These are phyloP conservation scores for Parascotia fuliginaria DNA, from an alignment of 2,888 invertebrate species.

Conservation along the genomic window DNA sequence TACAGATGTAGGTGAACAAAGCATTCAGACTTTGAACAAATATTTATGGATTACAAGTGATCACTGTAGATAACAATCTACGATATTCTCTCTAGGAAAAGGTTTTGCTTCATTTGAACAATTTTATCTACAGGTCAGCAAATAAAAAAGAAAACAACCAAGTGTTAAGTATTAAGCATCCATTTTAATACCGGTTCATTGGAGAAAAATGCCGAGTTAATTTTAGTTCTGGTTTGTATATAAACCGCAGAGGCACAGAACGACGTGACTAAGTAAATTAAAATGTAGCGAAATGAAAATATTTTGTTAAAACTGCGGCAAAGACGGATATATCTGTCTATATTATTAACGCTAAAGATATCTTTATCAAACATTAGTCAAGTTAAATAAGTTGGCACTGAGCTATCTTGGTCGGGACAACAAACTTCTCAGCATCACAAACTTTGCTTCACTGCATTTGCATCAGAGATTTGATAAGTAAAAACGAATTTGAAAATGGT, in stretches of 20 bases:
- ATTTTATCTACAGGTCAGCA: too few species aligned
- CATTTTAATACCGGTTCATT: too few species aligned
- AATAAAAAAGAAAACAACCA: too few species aligned
- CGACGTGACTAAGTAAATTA: background rate
- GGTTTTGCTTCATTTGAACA: too few species aligned
- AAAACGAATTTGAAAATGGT: conserved; percentile 32
- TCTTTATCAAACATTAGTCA: conserved; percentile 38
- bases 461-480: conserved; percentile 39
- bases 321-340: conserved; percentile 18
- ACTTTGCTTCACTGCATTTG: conserved; percentile 42
- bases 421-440: conserved; percentile 44
- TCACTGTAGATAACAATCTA: too few species aligned
- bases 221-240: background rate
- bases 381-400: conserved; percentile 44
- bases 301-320: background rate
- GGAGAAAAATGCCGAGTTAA: background rate
- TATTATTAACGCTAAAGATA: conserved; percentile 32
- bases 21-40: too few species aligned
- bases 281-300: background rate
- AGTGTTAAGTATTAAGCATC: too few species aligned
- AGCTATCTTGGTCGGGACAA: conserved; percentile 42
- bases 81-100: too few species aligned
- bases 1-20: too few species aligned
- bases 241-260: background rate
- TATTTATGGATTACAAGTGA: too few species aligned